Base-by-base conservation (phyloP, 2,888 invertebrate species). In the Andrena marginata region DNA sequence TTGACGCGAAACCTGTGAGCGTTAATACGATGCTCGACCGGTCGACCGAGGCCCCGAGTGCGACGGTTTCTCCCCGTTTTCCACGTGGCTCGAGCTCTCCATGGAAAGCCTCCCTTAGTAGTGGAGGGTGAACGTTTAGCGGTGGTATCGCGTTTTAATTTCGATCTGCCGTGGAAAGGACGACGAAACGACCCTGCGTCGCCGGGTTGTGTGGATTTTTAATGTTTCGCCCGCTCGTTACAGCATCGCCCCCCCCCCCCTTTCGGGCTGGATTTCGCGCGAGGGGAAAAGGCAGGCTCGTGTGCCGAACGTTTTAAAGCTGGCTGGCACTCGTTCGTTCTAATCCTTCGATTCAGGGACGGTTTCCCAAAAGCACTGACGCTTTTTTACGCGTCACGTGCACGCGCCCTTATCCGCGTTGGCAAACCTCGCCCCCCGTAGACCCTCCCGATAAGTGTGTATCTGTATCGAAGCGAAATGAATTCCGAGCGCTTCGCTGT, bases 391-490 rank as follows among this genome's bases (percentile, higher is more conserved):
- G 56, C 56, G 56, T 8, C 26, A 26, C 20, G 26, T 54, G n/a
- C 31, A 13, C 49, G 5, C 49, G 16, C 33, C n/a, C 33, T 76
- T 70, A 70, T 70, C 60, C 60, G 29, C 65, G 49, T 75, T 33
- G 68, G 78, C 75, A 26, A 76, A 54, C 42, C 62, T 75, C 49
- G 20, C 2, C 33, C 33, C 4, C 5, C n/a, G 4, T 1, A 20
- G 2, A 2, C 4, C 42, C 10, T 33, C 42, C n/a, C 42, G 51
- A 29, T 62, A 71, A 71, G 48, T 49, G 26, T 62, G 29, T 59
- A 79, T 69, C 20, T 64, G 54, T 60, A 77, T 77, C 67, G 29
- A 42, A n/a, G 29, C 51, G 42, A 77, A 77, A 77, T 80, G 71
- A 77, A 80, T 80, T 80, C 63, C 67, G 35, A 59, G 51, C 63